Base-by-base conservation (phyloP, 2,888 invertebrate genomes). In the Polymixis lichenea region DNA sequence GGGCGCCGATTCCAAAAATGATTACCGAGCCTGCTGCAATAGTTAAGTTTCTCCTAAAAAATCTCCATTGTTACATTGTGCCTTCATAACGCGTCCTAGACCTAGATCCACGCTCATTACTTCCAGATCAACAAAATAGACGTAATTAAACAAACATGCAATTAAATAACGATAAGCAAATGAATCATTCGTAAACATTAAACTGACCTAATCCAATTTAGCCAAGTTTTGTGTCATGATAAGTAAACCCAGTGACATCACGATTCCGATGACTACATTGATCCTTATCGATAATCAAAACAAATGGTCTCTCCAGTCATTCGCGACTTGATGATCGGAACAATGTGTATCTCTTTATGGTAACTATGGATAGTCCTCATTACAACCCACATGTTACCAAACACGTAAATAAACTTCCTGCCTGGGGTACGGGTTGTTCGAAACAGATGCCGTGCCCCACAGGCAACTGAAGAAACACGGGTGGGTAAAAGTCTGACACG, bases 171-270 rank as follows among this genome's bases (percentile, higher is more conserved):
- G 87, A 79, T 81, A 78, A 64, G 11, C 51, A 51, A 7, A 58
- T 85, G 80, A 86, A 67, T 90, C 72, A 80, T 74, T 77, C 55
- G 17, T 80, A 64, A 68, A 69, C 68, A 72, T 73, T 72, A 60
- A 60, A 66, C 70, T 87, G 84, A 89, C 78, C 84, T 61, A 69
- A 81, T 72, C 71, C 72, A 69, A 81, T 76, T 72, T 75, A 49
- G 60, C 19, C 74, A 75, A 85, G 73, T 78, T 80, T 72, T 85
- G 77, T 70, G 87, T 88, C 90, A 90, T 85, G 87, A 86, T 79
- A 70, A 65, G 64, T 66, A 55, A 71, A 66, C 68, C 66, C 55
- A 75, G 72, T 87, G 83, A 82, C 76, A 71, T 81, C 72, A 75
- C 71, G 38, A 75, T 19, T 32, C 7, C 7, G 73, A 60, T 88